These are phyloP conservation scores for Calycopis cecrops DNA, from an alignment of 1,140 invertebrate genomes.

Conservation along the genomic window DNA sequence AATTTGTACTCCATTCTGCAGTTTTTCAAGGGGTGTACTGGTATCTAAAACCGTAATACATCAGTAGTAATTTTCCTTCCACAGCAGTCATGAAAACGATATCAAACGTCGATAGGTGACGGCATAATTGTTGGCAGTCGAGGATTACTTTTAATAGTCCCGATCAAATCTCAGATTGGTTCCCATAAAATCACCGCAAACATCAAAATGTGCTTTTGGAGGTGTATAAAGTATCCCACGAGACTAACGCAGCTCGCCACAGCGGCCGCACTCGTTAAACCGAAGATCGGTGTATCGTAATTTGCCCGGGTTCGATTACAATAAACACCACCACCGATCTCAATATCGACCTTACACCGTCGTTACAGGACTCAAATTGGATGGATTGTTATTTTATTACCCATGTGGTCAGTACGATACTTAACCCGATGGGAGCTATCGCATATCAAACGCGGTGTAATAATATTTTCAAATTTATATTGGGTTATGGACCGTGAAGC, in stretches of 20 bases:
- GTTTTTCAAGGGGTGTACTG: too few relatives aligned
- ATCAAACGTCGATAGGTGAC: too few relatives aligned
- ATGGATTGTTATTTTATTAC: background rate
- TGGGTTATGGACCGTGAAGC: slow-evolving; percentile 43
- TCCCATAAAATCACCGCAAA: slow-evolving; percentile 51
- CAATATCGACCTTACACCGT: slow-evolving; percentile 28
- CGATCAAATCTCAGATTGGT: slow-evolving; percentile 10
- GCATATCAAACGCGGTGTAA: slow-evolving; percentile 35
- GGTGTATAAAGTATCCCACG: slow-evolving; percentile 50
- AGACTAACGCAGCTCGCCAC: slow-evolving; percentile 46
- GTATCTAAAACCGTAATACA: too few relatives aligned
- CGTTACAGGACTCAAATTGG: slow-evolving; percentile 13
- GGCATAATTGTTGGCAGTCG: background rate
- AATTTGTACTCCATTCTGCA: too few relatives aligned
- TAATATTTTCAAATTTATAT: slow-evolving; percentile 39
- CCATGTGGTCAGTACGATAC: slow-evolving; percentile 22
- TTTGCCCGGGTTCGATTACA: slow-evolving; percentile 25
- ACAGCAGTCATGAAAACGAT: too few relatives aligned
- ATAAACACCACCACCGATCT: slow-evolving; percentile 19
- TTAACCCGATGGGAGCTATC: slow-evolving; percentile 35
- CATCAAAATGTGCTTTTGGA: slow-evolving; percentile 43
- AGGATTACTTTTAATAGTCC: too few relatives aligned
- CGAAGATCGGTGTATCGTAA: slow-evolving; percentile 43
- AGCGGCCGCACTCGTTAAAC: slow-evolving; percentile 51
- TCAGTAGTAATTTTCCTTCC: too few relatives aligned